A percentile compares a stretch with the other conserved stretches of the same genome.
These are phyloP conservation scores for Quadriops clusia DNA, from an alignment of 2,888 invertebrate genomes.

Conservation along the genomic window DNA sequence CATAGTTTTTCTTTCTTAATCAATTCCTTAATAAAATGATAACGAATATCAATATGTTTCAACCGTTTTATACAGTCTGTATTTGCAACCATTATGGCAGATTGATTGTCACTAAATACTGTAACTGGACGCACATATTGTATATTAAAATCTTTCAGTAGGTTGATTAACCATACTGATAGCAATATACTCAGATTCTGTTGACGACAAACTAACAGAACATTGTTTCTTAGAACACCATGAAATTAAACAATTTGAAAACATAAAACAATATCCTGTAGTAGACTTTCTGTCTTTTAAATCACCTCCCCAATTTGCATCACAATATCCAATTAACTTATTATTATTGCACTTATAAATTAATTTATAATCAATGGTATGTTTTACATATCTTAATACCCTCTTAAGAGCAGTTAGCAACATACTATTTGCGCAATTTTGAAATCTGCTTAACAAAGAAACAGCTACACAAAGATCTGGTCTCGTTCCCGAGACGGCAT, in stretches of 20 bases:
- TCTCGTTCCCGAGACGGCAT: slow-evolving; percentile 9
- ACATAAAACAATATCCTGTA: slow-evolving; percentile 19
- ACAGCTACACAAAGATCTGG: slow-evolving; percentile 10
- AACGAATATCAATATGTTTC: no score
- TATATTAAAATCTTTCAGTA: slow-evolving; percentile 7
- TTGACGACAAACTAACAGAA: slow-evolving; percentile 22
- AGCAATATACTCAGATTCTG: slow-evolving; percentile 24
- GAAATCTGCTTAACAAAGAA: slow-evolving; percentile 11
- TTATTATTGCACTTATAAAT: slow-evolving; percentile 4
- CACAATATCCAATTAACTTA: slow-evolving; percentile 16
- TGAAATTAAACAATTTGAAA: no score
- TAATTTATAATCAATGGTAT: slow-evolving; percentile 10
- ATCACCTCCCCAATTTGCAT: slow-evolving; percentile 22
- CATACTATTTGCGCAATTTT: slow-evolving; percentile 10
- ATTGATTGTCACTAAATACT: no score
- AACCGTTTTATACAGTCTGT: no score
- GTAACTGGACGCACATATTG: no score
- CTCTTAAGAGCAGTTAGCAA: slow-evolving; percentile 18
- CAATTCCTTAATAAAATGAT: no score
- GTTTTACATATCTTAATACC: slow-evolving; percentile 17
- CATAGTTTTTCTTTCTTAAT: no score
- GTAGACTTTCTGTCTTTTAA: slow-evolving; percentile 21
- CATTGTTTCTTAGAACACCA: slow-evolving; percentile 24
- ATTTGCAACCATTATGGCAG: no score
- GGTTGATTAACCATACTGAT: slow-evolving; percentile 17